A percentile compares a stretch with the other conserved stretches of the same genome.
Conservation (phyloP, 2,113 vertebrate species). For the Anolis sagrei region DNA sequence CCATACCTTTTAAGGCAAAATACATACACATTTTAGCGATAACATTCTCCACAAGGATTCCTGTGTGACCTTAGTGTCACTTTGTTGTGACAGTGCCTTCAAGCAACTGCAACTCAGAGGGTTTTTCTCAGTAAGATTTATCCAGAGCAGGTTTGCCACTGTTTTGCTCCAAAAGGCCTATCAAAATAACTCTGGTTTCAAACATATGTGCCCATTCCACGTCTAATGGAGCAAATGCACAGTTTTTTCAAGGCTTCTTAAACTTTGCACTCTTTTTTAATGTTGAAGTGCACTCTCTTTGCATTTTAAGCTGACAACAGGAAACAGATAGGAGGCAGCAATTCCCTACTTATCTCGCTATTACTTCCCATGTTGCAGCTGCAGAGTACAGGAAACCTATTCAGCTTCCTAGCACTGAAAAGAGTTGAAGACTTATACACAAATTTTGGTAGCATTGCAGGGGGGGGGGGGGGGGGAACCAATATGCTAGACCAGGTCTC, state of each 20-base stretch:
- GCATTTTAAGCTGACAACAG: background rate
- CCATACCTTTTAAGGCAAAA: background rate
- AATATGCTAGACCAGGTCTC: slow-evolving; percentile 48
- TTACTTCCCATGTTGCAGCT: background rate
- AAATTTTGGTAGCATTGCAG: background rate
- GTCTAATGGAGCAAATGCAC: background rate
- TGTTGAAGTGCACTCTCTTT: fast-evolving
- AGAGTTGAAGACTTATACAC: background rate
- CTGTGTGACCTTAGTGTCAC: background rate
- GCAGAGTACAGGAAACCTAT: background rate
- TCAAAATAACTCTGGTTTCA: background rate
- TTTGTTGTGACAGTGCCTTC: too few species aligned
- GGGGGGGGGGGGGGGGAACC: slow-evolving; percentile 13
- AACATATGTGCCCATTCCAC: background rate
- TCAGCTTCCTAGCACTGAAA: slow-evolving; percentile 13
- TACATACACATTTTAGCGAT: background rate
- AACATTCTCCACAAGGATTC: background rate
- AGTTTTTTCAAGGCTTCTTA: background rate
- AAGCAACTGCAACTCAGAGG: too few species aligned
- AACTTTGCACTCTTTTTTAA: background rate
- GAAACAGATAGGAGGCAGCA: slow-evolving; percentile 6
- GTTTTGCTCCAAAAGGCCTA: background rate
- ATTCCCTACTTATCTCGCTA: fast-evolving
- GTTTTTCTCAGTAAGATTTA: too few species aligned
- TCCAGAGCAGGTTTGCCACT: too few species aligned